Percentiles rank a stretch among this genome's conserved stretches.
These are phyloP conservation scores for Papilio polyxenes DNA, from an alignment of 1,140 invertebrate genomes.

Conservation along the genomic window DNA sequence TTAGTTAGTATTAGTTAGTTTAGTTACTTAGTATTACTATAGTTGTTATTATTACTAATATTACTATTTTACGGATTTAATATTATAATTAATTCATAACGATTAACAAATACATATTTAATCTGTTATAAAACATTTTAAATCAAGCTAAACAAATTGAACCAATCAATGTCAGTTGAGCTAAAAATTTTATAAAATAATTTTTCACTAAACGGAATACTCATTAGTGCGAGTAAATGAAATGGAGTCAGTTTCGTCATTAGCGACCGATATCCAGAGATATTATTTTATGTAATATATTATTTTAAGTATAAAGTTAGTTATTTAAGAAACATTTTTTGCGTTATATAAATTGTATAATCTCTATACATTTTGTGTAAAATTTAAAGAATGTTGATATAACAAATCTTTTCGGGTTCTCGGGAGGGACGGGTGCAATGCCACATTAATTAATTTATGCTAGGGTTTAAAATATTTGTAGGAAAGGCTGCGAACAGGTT, in stretches of 20 bases:
- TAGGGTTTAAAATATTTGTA: conserved; percentile 62
- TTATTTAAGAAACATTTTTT: not conserved
- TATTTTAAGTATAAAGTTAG: not conserved
- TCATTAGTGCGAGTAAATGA: conserved; percentile 7
- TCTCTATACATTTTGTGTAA: conserved; percentile 33
- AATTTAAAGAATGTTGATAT: conserved; percentile 60
- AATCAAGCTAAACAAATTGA: not conserved
- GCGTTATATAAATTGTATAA: no score
- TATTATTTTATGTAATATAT: not conserved
- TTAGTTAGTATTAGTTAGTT: not conserved
- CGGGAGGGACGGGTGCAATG: conserved; percentile 64
- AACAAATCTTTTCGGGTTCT: conserved; percentile 60
- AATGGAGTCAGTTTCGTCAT: not conserved
- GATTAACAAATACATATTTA: not conserved
- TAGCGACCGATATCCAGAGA: not conserved
- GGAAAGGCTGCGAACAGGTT: conserved; percentile 34
- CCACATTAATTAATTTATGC: conserved; percentile 73
- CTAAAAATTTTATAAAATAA: not conserved
- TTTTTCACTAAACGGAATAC: not conserved
- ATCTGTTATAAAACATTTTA: not conserved
- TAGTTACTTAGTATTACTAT: not conserved
- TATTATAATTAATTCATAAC: not conserved
- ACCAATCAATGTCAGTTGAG: not conserved
- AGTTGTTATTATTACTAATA: not conserved
- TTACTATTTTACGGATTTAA: not conserved